Evolutionary conservation across 2,113 vertebrate species (phyloP), one percentile per base, ranked within the genome.

Genomic region (Sarotherodon lohbergeri): DNA sequence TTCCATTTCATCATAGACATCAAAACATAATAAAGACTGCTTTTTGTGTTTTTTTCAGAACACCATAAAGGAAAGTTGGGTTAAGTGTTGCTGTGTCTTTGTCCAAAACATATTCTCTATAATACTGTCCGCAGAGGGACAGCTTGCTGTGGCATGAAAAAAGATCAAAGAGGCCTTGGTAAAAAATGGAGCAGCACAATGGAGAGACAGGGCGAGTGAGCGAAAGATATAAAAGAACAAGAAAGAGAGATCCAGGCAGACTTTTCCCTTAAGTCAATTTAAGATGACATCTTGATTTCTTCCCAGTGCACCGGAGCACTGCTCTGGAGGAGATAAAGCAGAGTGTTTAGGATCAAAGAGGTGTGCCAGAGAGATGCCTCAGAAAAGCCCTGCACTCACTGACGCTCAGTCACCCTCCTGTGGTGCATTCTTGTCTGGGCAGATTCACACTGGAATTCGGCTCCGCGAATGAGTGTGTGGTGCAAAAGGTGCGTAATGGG

Each of bases 241-340:
- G 88, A 93, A 89, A 90, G 84, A 92, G 85, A 92, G 79, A 94
- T 88, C 80, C 88, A 90, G 92, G 90, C 90, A 88, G 92, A 91
- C 87, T 93, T 93, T 90, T 91, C 89, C 89, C 93, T 94, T 89
- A 95, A 95, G 91, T 95, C 94, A 94, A 95, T 96, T 96, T 95
- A 93, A 93, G 93, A 94, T 96, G 95, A 96, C 95, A 94, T 96
- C 96, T 96, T 96, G 95, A 96, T 96, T 96, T 95, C 93, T 95
- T 94, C 94, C 93, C 92, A 83, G 87, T 79, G 90, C 76, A 90
- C 82, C 41, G 63, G 81, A 86, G 92, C 61, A 80, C 87, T 76
- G 89, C 93, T 92, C 90, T 78, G 80, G 88, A 92, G 88, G 85
- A 95, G 93, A 95, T 94, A 93, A 95, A 95, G 93, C 88, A 76